Base-by-base conservation (phyloP, 2,888 invertebrate species). In the Tinea semifulvella region DNA sequence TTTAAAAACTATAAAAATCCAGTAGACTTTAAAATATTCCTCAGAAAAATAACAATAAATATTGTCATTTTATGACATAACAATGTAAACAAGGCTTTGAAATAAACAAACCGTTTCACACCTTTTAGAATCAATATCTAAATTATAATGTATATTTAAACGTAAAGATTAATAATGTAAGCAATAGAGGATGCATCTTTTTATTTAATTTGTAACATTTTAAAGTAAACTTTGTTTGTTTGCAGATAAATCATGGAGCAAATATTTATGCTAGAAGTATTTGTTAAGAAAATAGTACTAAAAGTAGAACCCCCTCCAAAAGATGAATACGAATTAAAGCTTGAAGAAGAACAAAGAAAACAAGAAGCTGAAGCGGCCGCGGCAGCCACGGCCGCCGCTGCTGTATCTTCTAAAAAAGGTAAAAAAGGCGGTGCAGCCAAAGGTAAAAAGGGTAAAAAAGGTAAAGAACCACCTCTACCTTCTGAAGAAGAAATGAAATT, bases 401-500 rank as follows among this genome's bases (percentile, higher is more conserved):
- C 36, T 13, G 22, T 22, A 13, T 51, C 54, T 26, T 63, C 64
- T 44, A 57, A 53, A 0, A 58, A 57, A 20, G 49, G 52, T 31
- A 47, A 5, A 40, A 45, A 47, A 39, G 27, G 28, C 8, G 35
- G 25, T 10, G 28, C 25, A 26, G 48, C 42, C 16, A 56, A 59
- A 22, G 56, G 58, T 1, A 67, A 65, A 39, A 71, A 71, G 47
- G 66, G 64, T 0, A 73, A 73, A 47, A 72, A 72, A 44, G 68
- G 67, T 0, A 73, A 75, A 52, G 66, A 61, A 49, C 76, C 79
- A n/a, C 68, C 68, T 0, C 50, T 60, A 50, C 79, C 76, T 8
- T 70, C 77, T 1, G 79, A 77, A 57, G 80, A 80, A 63, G 80
- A 80, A 63, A 55, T 77, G 58, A 79, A 79, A 50, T 80, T 61